Evolutionary conservation across 2,888 invertebrate genomes (phyloP), one percentile per base, ranked within the genome.

Genomic region (Lasius platythorax): DNA sequence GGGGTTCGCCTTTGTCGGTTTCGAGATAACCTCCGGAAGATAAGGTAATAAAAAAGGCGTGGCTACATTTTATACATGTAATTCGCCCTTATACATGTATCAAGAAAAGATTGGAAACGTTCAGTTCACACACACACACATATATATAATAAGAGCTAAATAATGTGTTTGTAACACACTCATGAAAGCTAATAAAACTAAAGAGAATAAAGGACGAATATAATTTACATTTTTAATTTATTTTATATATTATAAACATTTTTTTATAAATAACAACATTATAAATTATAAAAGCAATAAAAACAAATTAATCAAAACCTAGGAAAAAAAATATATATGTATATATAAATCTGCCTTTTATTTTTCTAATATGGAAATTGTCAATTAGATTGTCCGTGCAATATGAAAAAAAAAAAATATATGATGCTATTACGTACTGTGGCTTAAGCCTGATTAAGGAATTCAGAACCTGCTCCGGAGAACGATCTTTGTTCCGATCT

Each of bases 1-100:
- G 40, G 30, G 50, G 37, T 23, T 40, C 40, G 53, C 78, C 64
- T 66, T 79, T 46, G 76, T 79, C 67, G 37, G n/a, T 82, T 82
- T 58, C 37, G 43, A 58, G 37, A 81, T 74, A 74, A 78, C 74
- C 33, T 15, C 37, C 12, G 37, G 43, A 61, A 37, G 40, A 74
- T 63, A 81, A 50, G 46, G 18, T 61, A 79, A 81, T 61, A 33
- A 81, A 33, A 81, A 53, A 67, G 53, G 40, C 28, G 18, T 46
- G 23, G 37, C 46, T 61, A 37, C 53, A 53, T 28, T 61, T 23
- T 37, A 46, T 37, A 43, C 33, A 33, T 72, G 23, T 46, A 74
- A 82, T 73, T 63, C 63, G 33, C 40, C 30, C 46, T 61, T 74
- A 46, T n/a, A 23, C 4, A 6, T 75, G 6, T 46, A 66, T 18